These are phyloP conservation scores for Aphidius gifuensis DNA, from an alignment of 1,140 invertebrate species.

Conservation along the genomic window DNA sequence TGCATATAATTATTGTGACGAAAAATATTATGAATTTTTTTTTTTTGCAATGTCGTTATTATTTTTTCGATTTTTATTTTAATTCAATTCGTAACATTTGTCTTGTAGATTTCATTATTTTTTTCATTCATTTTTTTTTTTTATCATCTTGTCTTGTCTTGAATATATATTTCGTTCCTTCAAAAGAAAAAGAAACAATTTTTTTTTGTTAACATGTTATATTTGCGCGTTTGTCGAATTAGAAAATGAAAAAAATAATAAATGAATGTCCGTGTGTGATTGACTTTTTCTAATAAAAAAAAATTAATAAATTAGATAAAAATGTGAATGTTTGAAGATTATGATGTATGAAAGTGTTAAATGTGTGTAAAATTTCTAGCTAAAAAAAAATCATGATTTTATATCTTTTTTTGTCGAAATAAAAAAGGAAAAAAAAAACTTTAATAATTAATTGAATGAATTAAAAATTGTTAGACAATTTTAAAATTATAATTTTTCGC, in stretches of 20 bases:
- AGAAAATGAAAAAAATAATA: conserved; percentile 6
- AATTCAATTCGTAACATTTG: background rate
- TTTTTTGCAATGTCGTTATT: background rate
- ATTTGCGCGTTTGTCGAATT: background rate
- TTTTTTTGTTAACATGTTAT: conserved; percentile 20
- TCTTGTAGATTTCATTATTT: conserved; percentile 6
- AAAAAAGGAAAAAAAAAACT: too few species aligned
- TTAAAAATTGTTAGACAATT: conserved; percentile 11
- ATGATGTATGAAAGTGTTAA: conserved; percentile 22
- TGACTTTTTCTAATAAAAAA: background rate
- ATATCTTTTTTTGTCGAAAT: background rate
- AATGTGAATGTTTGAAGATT: background rate
- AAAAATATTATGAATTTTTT: background rate
- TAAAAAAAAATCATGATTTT: conserved; percentile 21
- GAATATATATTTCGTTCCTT: background rate
- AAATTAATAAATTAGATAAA: conserved; percentile 6
- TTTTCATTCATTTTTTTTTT: conserved; percentile 3
- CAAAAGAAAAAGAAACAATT: conserved; percentile 7
- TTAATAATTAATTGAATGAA: too few species aligned
- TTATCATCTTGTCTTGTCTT: conserved; percentile 5
- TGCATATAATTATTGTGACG: background rate
- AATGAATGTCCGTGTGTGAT: background rate
- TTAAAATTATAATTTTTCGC: conserved; percentile 9
- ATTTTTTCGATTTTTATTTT: background rate
- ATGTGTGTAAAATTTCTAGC: conserved; percentile 24